Conservation (phyloP, 2,113 vertebrate genomes). For the Pristiophorus japonicus region DNA sequence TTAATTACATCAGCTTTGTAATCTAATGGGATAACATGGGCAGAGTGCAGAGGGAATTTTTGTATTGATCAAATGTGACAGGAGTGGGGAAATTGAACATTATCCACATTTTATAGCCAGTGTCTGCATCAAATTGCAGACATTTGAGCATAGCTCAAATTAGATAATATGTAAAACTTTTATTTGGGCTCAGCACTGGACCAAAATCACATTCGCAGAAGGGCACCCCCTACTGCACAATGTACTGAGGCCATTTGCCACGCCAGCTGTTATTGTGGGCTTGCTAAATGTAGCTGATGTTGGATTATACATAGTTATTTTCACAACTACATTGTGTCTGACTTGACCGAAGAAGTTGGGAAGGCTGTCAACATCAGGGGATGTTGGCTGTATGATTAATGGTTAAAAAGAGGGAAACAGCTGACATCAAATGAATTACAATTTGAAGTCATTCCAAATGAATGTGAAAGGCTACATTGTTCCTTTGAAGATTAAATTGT, state of each 20-base stretch:
- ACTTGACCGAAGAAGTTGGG: constrained; percentile 12
- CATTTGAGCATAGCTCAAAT: not conserved
- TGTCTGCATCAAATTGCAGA: not conserved
- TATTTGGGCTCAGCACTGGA: not conserved
- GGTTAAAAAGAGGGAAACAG: constrained; percentile 21
- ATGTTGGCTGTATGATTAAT: not conserved
- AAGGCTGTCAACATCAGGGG: constrained; percentile 23
- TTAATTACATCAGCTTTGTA: not conserved
- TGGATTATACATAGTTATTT: constrained; percentile 21
- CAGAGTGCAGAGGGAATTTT: not conserved
- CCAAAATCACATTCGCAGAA: not conserved
- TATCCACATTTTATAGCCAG: not conserved
- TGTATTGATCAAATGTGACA: not conserved
- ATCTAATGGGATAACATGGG: not conserved
- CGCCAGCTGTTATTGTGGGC: not conserved
- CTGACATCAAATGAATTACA: constrained; percentile 17
- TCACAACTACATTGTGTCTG: constrained; percentile 21
- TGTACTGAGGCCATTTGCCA: not conserved
- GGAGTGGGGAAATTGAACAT: not conserved
- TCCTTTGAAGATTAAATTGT: constrained; percentile 20
- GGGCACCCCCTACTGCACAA: not conserved
- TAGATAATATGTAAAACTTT: not conserved
- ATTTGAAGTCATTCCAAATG: constrained; percentile 29
- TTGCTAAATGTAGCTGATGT: not conserved
- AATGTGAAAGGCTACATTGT: constrained; percentile 31